Percentiles rank a stretch among this genome's conserved stretches.
phyloP scores from a whole-genome alignment of 2,113 vertebrate genomes.

The Hepsetus odoe region DNA sequence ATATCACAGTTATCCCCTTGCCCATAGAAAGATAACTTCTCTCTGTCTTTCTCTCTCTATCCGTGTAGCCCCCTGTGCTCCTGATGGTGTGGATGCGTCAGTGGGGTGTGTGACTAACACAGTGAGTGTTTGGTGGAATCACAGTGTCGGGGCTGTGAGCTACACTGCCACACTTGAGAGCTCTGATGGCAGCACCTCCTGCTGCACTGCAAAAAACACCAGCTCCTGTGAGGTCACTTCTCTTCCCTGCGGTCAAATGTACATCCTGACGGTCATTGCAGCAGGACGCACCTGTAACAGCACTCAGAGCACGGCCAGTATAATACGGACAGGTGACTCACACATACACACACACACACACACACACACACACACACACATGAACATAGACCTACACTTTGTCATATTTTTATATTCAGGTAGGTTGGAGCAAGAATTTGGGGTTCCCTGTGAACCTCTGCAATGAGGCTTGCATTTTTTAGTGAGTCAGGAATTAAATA shows the following conservation, averaged over 20 bases:
- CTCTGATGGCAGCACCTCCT: constrained; percentile 44
- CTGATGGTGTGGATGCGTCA: constrained; percentile 46
- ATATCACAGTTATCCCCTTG: no score
- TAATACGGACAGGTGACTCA: constrained; percentile 73
- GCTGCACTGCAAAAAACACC: constrained; percentile 60
- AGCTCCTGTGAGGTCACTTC: constrained; percentile 63
- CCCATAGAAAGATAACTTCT: background rate
- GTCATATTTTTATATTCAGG: no score
- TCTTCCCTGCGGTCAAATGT: constrained; percentile 74
- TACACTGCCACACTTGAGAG: constrained; percentile 72
- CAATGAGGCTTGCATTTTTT: no score
- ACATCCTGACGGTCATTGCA: constrained; percentile 65
- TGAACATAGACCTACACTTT: no score
- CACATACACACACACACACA: no score
- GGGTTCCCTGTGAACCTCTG: no score
- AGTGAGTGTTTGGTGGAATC: constrained; percentile 65
- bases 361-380: no score
- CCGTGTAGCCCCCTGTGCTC: constrained; percentile 73
- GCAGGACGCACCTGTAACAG: constrained; percentile 75
- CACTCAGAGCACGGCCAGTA: constrained; percentile 60
- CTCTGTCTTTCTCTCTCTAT: background rate
- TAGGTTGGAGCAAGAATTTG: no score
- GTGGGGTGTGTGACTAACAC: constrained; percentile 63
- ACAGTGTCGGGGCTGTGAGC: constrained; percentile 59
- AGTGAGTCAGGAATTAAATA: no score